Percentiles rank a stretch among this genome's conserved stretches.
These are phyloP conservation scores for Gambusia affinis DNA, from an alignment of 2,113 vertebrate species.

Conservation along the genomic window DNA sequence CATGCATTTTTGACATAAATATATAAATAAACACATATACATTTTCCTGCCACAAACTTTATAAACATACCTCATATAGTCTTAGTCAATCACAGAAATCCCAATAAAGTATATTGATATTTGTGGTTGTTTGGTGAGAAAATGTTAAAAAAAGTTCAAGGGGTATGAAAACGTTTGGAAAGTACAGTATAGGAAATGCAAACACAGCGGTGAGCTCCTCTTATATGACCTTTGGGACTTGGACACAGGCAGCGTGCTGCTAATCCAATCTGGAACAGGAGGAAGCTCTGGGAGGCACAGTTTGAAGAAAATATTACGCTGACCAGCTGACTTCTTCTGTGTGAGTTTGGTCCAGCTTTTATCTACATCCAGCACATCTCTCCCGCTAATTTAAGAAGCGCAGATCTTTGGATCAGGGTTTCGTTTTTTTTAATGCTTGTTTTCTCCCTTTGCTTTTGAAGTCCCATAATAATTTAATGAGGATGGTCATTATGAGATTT, in stretches of 20 bases:
- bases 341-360: constrained; percentile 42
- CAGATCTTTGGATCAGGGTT: constrained; percentile 23
- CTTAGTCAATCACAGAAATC: background rate
- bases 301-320: constrained; percentile 20
- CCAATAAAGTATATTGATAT: background rate
- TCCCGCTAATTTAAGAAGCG: constrained; percentile 24
- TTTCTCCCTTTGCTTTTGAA: constrained; percentile 42
- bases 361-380: constrained; percentile 38
- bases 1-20: background rate
- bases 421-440: constrained; percentile 5
- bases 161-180: background rate
- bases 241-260: constrained; percentile 19
- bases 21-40: background rate
- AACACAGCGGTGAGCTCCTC: constrained; percentile 38
- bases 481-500: constrained; percentile 14
- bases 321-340: constrained; percentile 34
- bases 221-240: constrained; percentile 30
- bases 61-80: background rate
- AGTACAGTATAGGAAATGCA: constrained; percentile 20
- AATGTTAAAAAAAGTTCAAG: background rate
- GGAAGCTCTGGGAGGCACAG: constrained; percentile 29
- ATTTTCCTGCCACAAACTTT: background rate
- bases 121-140: background rate
- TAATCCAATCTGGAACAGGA: constrained; percentile 53
- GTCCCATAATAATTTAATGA: constrained; percentile 43